A percentile compares a stretch with the other conserved stretches of the same genome.
Evolutionary conservation across 2,797 vertebrate genomes (phyloP).

Genomic region (Luscinia luscinia): DNA sequence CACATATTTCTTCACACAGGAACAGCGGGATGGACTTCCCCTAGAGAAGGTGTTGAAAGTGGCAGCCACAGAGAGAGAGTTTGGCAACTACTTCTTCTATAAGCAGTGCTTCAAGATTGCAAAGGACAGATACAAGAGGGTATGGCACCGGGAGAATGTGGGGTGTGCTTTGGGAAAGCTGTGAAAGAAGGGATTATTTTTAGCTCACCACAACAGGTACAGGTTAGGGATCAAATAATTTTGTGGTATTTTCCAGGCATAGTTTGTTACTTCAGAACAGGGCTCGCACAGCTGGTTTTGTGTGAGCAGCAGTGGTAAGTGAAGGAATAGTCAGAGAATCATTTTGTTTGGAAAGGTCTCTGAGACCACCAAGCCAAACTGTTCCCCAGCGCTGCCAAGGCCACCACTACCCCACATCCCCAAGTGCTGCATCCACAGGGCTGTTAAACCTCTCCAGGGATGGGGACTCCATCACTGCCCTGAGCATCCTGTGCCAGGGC

Average conservation of each 20-base stretch:
- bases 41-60: slow-evolving; percentile 85
- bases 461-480: background rate
- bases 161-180: background rate
- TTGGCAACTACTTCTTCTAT: slow-evolving; percentile 91
- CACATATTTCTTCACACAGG: slow-evolving; percentile 75
- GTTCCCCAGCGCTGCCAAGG: background rate
- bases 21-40: slow-evolving; percentile 79
- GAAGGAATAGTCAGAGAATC: background rate
- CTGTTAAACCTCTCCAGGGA: background rate
- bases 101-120: slow-evolving; percentile 80
- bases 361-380: background rate
- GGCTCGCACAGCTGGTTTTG: background rate
- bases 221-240: background rate
- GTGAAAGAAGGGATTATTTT: background rate
- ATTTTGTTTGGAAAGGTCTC: background rate
- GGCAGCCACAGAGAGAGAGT: slow-evolving; percentile 81
- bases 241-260: background rate
- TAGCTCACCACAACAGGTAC: background rate
- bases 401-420: background rate
- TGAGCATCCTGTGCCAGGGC: background rate
- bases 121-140: slow-evolving; percentile 89
- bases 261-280: background rate
- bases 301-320: background rate
- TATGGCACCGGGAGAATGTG: slow-evolving; percentile 39
- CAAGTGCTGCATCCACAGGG: background rate